Conservation (phyloP, 2,888 invertebrate genomes). For the Acronicta psi region DNA sequence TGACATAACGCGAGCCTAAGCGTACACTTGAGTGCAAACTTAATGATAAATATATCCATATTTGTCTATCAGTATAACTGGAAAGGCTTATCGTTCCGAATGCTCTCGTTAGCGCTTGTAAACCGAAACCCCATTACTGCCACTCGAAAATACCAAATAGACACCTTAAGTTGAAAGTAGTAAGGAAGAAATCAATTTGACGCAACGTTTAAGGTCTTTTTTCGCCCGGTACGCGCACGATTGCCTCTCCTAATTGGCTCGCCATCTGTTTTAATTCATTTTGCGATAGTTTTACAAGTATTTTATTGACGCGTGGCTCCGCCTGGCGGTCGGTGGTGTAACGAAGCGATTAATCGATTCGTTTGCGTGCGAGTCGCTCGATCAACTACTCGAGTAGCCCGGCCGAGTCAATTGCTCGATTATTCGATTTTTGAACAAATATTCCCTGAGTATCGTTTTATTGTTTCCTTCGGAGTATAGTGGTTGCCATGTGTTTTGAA, state of each 20-base stretch:
- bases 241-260: slow-evolving; percentile 88
- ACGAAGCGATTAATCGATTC: slow-evolving; percentile 87
- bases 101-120: slow-evolving; percentile 86
- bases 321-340: slow-evolving; percentile 81
- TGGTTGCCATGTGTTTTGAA: slow-evolving; percentile 41
- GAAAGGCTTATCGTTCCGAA: slow-evolving; percentile 81
- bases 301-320: slow-evolving; percentile 88
- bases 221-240: slow-evolving; percentile 86
- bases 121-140: slow-evolving; percentile 83
- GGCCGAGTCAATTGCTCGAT: slow-evolving; percentile 73
- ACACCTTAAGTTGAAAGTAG: slow-evolving; percentile 62
- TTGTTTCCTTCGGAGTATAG: slow-evolving; percentile 55
- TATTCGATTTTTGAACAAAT: slow-evolving; percentile 74
- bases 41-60: slow-evolving; percentile 87
- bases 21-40: slow-evolving; percentile 79
- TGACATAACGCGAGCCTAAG: slow-evolving; percentile 72
- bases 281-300: slow-evolving; percentile 89
- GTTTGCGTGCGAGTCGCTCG: slow-evolving; percentile 82
- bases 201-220: slow-evolving; percentile 74
- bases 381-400: slow-evolving; percentile 70
- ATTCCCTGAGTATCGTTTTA: slow-evolving; percentile 67
- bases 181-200: slow-evolving; percentile 67
- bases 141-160: slow-evolving; percentile 59
- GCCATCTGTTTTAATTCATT: slow-evolving; percentile 89
- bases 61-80: slow-evolving; percentile 87